Conservation (phyloP, 2,797 vertebrate species). For the Pogonophryne albipinna region DNA sequence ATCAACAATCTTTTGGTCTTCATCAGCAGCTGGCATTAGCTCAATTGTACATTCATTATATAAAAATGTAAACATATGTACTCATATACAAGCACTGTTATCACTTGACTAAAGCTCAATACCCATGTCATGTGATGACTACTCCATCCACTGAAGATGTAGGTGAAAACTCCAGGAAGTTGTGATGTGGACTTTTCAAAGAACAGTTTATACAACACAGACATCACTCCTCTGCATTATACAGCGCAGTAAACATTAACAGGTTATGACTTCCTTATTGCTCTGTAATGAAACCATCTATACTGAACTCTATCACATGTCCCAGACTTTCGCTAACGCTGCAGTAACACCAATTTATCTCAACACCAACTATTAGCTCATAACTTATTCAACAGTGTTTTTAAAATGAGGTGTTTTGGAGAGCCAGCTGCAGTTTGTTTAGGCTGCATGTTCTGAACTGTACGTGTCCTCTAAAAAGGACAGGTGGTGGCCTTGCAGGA, state of each 20-base stretch:
- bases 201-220: not conserved
- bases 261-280: slow-evolving; percentile 67
- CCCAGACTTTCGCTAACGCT: slow-evolving; percentile 20
- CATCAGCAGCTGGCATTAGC: not conserved
- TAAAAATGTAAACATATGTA: too few species aligned
- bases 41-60: not conserved
- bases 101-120: too few species aligned
- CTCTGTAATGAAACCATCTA: slow-evolving; percentile 16
- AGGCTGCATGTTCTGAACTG: slow-evolving; percentile 8
- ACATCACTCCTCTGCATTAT: slow-evolving; percentile 7
- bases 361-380: slow-evolving; percentile 18
- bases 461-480: slow-evolving; percentile 30
- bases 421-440: slow-evolving; percentile 35
- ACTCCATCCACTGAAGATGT: too few species aligned
- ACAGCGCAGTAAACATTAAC: slow-evolving; percentile 52
- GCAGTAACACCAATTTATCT: slow-evolving; percentile 7
- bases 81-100: too few species aligned
- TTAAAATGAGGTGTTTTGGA: slow-evolving; percentile 33
- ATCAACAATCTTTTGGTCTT: not conserved
- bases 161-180: too few species aligned
- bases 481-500: slow-evolving; percentile 60
- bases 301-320: not conserved
- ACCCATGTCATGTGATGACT: too few species aligned
- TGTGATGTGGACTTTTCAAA: not conserved
- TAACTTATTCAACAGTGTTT: slow-evolving; percentile 50